phyloP scores from a whole-genome alignment of 2,113 vertebrate genomes.

The Leptobrachium ailaonicum region DNA sequence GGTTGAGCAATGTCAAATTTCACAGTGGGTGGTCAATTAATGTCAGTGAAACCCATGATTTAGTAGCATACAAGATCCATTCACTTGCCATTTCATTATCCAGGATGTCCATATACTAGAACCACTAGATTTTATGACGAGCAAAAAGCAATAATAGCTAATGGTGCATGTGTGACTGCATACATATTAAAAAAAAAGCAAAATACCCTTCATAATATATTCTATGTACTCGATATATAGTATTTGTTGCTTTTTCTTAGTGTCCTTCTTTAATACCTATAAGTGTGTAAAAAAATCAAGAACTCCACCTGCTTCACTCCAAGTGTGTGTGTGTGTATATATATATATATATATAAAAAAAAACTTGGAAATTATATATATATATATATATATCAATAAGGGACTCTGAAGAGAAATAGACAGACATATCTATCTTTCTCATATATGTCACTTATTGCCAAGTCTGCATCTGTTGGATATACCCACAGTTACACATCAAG shows the following conservation, averaged over 20 bases:
- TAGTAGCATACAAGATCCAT: conserved; percentile 6
- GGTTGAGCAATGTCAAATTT: conserved; percentile 28
- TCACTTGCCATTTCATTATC: conserved; percentile 35
- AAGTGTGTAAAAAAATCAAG: conserved; percentile 3
- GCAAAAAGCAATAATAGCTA: not conserved
- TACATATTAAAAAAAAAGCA: not conserved
- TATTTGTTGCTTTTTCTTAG: too few species aligned
- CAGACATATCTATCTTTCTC: too few species aligned
- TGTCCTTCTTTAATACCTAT: not conserved
- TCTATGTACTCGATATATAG: too few species aligned
- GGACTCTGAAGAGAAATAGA: too few species aligned
- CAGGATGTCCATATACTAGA: not conserved
- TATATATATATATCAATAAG: too few species aligned
- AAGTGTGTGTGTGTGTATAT: not conserved
- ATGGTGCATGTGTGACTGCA: not conserved
- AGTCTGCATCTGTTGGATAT: not conserved
- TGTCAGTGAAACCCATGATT: conserved; percentile 33
- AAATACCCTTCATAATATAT: too few species aligned
- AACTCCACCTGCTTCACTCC: conserved; percentile 9
- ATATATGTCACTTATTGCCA: too few species aligned
- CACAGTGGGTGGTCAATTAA: conserved; percentile 39
- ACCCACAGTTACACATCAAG: conserved; percentile 1
- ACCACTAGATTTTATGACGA: too few species aligned
- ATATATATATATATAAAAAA: too few species aligned
- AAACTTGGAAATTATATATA: too few species aligned